Base-by-base conservation (phyloP, 2,113 vertebrate species). In the Oreochromis spilurus region DNA sequence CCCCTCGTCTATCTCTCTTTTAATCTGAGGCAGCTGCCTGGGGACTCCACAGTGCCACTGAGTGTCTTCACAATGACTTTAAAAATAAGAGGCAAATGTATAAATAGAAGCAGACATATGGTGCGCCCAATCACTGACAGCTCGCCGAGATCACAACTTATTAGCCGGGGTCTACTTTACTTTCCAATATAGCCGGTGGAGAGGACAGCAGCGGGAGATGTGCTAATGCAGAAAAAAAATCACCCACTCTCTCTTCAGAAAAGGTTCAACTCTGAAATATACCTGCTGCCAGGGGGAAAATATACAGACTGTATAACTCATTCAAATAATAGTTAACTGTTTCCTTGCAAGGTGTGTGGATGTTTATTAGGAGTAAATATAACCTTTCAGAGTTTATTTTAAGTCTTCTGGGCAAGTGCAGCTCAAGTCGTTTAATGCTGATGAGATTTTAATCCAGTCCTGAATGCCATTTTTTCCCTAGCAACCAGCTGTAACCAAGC, bases 21-120 rank as follows among this genome's bases (percentile, higher is more conserved):
- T 91, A 89, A 90, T 90, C 90, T 89, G 75, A 92, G 82, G 82
- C 86, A 84, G 83, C 50, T 10, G 79, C 86, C 86, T 62, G 77
- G 91, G 91, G 93, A 93, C 82, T 57, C 72, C 40, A 24, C 19
- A n/a, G 53, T 82, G 48, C 82, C 62, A 58, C 87, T 2, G 58
- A 67, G 84, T 48, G 89, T 92, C 87, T 90, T 86, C 57, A 90
- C 88, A 88, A 91, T 91, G 90, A 84, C 90, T 92, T 88, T 82
- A 92, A 92, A 67, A 92, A 92, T 89, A 93, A 93, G 82, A 82
- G 55, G 57, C n/a, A 50, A 43, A 88, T 80, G 65, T 93, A 91
- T 84, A 93, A 95, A 95, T 94, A 95, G 87, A 90, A 79, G 82
- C 16, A 6, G 72, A 60, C 92, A 86, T 92, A 92, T 89, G 91